Evolutionary conservation across 2,888 invertebrate species (phyloP).

Genomic region (Eilema sororculum): DNA sequence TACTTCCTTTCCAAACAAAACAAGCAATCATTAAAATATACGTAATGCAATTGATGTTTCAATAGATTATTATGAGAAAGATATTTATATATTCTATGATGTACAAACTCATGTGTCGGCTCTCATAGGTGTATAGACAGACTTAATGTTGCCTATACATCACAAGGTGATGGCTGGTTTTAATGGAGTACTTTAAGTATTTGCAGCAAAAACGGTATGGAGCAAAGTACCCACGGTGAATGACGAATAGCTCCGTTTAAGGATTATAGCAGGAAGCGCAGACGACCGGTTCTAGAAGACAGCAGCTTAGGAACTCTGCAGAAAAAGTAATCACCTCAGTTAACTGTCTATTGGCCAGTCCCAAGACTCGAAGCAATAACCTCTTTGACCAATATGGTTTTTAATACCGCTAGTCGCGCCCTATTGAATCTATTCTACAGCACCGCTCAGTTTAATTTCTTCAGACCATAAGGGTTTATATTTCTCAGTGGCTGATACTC

Average conservation of each 20-base stretch:
- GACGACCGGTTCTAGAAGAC: slow-evolving; percentile 65
- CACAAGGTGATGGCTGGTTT: slow-evolving; percentile 59
- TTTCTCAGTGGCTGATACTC: slow-evolving; percentile 43
- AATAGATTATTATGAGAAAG: too few species aligned
- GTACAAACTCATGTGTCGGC: neutral
- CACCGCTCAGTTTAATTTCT: slow-evolving; percentile 41
- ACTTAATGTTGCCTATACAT: neutral
- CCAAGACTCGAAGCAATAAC: slow-evolving; percentile 50
- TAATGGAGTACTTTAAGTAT: slow-evolving; percentile 57
- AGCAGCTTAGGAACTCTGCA: slow-evolving; percentile 59
- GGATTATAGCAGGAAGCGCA: slow-evolving; percentile 76
- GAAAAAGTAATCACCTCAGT: slow-evolving; percentile 67
- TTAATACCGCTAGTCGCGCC: slow-evolving; percentile 59
- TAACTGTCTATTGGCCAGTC: slow-evolving; percentile 64
- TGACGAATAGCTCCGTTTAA: slow-evolving; percentile 71
- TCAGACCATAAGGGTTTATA: slow-evolving; percentile 51
- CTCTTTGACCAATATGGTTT: slow-evolving; percentile 61
- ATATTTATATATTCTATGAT: too few species aligned
- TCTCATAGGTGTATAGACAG: neutral
- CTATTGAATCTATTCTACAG: slow-evolving; percentile 25
- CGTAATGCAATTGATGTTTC: neutral
- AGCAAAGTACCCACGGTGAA: slow-evolving; percentile 72
- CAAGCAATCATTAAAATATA: too few species aligned
- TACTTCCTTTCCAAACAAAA: slow-evolving; percentile 40
- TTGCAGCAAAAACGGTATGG: slow-evolving; percentile 63